Evolutionary conservation across 1,140 invertebrate species (phyloP).

Genomic region (Procambarus virginalis): DNA sequence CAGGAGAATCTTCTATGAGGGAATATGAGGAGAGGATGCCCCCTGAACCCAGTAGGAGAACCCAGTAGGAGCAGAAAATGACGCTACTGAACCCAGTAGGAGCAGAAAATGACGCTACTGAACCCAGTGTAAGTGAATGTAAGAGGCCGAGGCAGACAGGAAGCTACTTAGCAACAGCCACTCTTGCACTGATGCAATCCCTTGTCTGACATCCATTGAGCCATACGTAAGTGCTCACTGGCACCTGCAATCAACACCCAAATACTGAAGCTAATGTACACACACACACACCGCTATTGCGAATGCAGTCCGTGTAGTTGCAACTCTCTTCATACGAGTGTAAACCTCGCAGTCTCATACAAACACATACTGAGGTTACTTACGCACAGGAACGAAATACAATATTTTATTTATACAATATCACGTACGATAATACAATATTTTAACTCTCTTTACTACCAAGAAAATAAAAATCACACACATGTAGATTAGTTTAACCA

Average conservation of each 20-base stretch:
- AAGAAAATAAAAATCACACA: not conserved
- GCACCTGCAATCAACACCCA: not conserved
- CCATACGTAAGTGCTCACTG: too few relatives aligned
- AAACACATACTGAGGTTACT: slow-evolving; percentile 7
- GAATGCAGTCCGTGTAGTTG: not conserved
- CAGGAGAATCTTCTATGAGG: not conserved
- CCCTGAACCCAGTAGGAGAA: not conserved
- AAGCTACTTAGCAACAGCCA: not conserved
- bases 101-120: not conserved
- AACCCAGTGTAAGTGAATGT: not conserved
- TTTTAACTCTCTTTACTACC: not conserved
- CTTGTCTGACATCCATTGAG: not conserved
- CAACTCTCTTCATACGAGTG: not conserved
- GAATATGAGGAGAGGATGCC: not conserved
- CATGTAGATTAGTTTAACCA: too few relatives aligned
- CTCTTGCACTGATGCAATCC: not conserved
- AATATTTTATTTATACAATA: not conserved
- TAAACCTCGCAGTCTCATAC: slow-evolving; percentile 12
- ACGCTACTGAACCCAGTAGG: not conserved
- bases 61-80: too few relatives aligned
- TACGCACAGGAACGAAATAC: slow-evolving; percentile 7
- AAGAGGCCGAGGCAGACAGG: not conserved
- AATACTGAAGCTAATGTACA: not conserved
- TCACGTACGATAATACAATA: too few relatives aligned
- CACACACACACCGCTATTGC: not conserved